Evolutionary conservation across 2,888 invertebrate species (phyloP).

Genomic region (Bellardia pandia): DNA sequence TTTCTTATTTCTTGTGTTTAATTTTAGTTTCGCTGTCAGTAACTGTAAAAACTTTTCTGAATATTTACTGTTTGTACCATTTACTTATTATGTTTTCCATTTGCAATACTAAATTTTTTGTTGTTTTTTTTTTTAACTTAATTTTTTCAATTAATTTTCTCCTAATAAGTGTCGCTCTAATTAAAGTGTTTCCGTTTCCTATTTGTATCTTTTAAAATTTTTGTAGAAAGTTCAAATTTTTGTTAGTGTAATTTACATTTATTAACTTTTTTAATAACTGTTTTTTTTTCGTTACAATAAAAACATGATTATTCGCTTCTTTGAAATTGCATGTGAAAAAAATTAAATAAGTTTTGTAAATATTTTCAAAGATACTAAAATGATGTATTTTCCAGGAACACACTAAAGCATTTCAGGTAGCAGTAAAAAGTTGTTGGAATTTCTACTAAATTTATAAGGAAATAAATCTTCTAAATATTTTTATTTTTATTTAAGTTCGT

Average conservation of each 20-base stretch:
- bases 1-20: not conserved
- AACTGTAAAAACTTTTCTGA: not conserved
- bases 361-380: no score
- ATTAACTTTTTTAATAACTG: not conserved
- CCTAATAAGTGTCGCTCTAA: constrained; percentile 40
- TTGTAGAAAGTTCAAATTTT: constrained; percentile 16
- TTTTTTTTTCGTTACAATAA: no score
- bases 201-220: not conserved
- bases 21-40: not conserved
- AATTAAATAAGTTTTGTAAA: no score
- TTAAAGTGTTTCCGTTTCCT: not conserved
- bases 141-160: constrained; percentile 41
- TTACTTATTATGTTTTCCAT: not conserved
- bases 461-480: no score
- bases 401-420: no score
- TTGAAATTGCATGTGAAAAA: no score
- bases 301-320: no score
- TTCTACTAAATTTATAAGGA: no score
- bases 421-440: no score
- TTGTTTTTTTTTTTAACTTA: constrained; percentile 1
- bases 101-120: no score
- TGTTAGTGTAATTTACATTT: constrained; percentile 1
- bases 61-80: not conserved
- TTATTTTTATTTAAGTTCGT: no score
- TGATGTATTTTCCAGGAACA: no score